phyloP scores from a whole-genome alignment of 2,797 vertebrate species.

The Buceros bicornis region DNA sequence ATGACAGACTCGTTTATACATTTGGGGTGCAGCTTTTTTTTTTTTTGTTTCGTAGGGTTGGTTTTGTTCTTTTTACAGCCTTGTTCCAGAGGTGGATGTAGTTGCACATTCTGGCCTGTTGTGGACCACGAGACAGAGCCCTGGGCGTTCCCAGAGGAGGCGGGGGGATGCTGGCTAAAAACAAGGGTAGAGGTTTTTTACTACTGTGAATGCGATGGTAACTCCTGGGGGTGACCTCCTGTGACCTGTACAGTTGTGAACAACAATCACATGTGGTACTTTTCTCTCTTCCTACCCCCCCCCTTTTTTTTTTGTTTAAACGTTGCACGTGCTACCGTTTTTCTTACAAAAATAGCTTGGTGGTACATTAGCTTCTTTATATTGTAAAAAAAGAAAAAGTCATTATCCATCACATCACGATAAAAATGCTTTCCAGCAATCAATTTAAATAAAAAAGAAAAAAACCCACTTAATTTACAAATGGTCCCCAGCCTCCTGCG shows the following conservation, averaged over 20 bases:
- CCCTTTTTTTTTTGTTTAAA: slow-evolving; percentile 50
- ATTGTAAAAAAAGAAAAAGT: slow-evolving; percentile 63
- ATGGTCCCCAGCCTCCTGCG: neutral
- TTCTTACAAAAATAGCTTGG: slow-evolving; percentile 51
- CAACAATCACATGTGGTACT: slow-evolving; percentile 74
- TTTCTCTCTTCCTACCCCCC: neutral
- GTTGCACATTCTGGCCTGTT: slow-evolving; percentile 49
- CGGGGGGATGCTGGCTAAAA: neutral
- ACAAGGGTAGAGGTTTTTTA: slow-evolving; percentile 42
- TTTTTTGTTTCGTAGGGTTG: neutral
- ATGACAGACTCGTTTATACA: neutral
- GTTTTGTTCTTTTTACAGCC: neutral
- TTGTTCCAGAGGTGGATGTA: slow-evolving; percentile 12
- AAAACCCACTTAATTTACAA: slow-evolving; percentile 56
- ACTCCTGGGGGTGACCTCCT: slow-evolving; percentile 37
- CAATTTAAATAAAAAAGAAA: slow-evolving; percentile 76
- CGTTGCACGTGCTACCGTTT: slow-evolving; percentile 44
- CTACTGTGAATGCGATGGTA: slow-evolving; percentile 70
- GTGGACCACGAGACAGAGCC: neutral
- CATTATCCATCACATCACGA: slow-evolving; percentile 67
- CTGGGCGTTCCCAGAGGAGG: neutral
- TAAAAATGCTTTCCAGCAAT: slow-evolving; percentile 75
- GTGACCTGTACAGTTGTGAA: slow-evolving; percentile 72
- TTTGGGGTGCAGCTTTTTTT: neutral
- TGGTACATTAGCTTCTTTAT: slow-evolving; percentile 71